Conservation (phyloP, 1,140 invertebrate species). For the Colletes latitarsis region DNA sequence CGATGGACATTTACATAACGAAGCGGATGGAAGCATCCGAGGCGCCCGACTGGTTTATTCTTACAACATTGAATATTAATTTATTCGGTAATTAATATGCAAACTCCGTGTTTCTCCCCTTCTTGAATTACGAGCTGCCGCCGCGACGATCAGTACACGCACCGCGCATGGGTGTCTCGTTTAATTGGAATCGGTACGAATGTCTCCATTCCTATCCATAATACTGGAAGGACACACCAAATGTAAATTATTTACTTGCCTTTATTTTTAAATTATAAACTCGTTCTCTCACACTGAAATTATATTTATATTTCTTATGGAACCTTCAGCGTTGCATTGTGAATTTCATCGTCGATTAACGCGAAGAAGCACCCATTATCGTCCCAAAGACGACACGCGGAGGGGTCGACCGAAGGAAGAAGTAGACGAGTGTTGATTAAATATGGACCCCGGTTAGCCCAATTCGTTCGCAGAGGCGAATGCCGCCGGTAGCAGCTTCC, state of each 20-base stretch:
- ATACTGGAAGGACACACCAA: too few species aligned
- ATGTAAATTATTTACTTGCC: too few species aligned
- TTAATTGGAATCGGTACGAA: neutral
- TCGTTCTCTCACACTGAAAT: too few species aligned
- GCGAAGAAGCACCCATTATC: neutral
- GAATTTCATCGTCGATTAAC: neutral
- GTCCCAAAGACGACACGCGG: too few species aligned
- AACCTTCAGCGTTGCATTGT: too few species aligned
- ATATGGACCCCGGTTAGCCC: constrained; percentile 69
- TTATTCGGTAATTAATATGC: constrained; percentile 9
- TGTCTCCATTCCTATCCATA: too few species aligned
- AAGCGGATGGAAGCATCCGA: neutral
- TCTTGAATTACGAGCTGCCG: neutral
- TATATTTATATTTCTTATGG: too few species aligned
- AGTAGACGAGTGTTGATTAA: constrained; percentile 62
- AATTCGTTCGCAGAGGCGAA: constrained; percentile 46
- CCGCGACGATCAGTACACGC: neutral
- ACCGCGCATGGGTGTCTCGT: too few species aligned
- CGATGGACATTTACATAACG: constrained; percentile 17
- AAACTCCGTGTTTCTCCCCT: constrained; percentile 1
- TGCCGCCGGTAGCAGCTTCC: constrained; percentile 24
- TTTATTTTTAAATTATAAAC: too few species aligned
- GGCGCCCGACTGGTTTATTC: neutral
- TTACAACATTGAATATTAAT: constrained; percentile 29
- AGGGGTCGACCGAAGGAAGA: neutral